Evolutionary conservation across 2,797 vertebrate genomes (phyloP), one percentile per base, ranked within the genome.

Genomic region (Phrynocephalus forsythii): DNA sequence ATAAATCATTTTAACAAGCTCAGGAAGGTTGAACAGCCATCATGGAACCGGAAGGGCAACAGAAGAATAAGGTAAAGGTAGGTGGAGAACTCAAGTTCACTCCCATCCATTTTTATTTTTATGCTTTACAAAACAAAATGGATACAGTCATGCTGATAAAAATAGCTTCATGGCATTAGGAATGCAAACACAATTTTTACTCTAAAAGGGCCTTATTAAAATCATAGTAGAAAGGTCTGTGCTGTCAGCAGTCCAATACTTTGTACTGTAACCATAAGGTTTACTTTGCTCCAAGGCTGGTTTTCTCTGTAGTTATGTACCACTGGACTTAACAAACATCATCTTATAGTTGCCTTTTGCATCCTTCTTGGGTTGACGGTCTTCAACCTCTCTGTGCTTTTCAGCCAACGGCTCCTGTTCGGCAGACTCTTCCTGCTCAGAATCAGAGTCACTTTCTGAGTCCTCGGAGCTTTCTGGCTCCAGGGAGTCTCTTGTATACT

Each of bases 291-390:
- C 95, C 93, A 96, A 96, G 96, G 95, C 92, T 80, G 93, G 90
- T 93, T 95, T 93, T 76, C 92, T 93, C 90, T 92, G 92, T 89
- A 96, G 95, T 97, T 97, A 97, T 92, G 96, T 96, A 79, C 96
- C 96, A 91, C 96, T 97, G 18, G 98, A 97, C 96, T 99, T 98
- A 90, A 98, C 98, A 93, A 98, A 98, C 89, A 98, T 95, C 97
- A 96, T 97, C 96, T 99, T 98, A 91, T 97, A 98, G 92, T 94
- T 94, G 89, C 96, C 97, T 96, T 98, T 98, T 84, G 97, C 96
- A 92, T 97, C 96, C 89, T 97, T 97, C 93, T 96, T 97, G 93
- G 92, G 96, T 90, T 97, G 94, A 72, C 96, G 87, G 93, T 95
- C 95, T 83, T 97, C 92, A 73, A 93, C 88, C 83, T 96, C 94